These are phyloP conservation scores for Hydrolagus affinis DNA, from an alignment of 2,113 vertebrate genomes.

Conservation along the genomic window DNA sequence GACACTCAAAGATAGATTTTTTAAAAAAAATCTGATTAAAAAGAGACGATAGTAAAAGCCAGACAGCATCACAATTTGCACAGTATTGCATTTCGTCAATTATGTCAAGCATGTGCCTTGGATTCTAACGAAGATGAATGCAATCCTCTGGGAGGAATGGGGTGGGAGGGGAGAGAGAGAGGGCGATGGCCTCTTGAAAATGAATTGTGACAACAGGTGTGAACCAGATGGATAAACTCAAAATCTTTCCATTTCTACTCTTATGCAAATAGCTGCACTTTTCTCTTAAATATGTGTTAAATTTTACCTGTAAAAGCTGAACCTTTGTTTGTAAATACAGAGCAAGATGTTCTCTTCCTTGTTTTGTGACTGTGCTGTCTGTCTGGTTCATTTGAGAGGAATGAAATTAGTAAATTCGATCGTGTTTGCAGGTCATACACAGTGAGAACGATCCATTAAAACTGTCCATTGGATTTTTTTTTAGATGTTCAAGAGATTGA, in stretches of 20 bases:
- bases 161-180: not conserved
- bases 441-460: constrained; percentile 27
- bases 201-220: constrained; percentile 1
- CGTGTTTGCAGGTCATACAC: constrained; percentile 8
- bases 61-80: no score
- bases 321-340: constrained; percentile 32
- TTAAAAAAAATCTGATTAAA: constrained; percentile 12
- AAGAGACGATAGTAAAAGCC: not conserved
- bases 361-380: constrained; percentile 30
- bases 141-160: constrained; percentile 2
- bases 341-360: constrained; percentile 30
- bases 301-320: constrained; percentile 32
- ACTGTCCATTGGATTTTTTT: not conserved
- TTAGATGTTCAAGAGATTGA: not conserved
- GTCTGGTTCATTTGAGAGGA: constrained; percentile 32
- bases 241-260: not conserved
- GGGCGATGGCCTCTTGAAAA: not conserved
- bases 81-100: not conserved
- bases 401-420: constrained; percentile 27
- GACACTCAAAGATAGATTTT: not conserved
- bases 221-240: not conserved
- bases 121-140: not conserved
- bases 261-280: not conserved
- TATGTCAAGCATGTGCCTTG: not conserved
- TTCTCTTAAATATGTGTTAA: constrained; percentile 25